Percentiles rank a stretch among this genome's conserved stretches.
phyloP scores from a whole-genome alignment of 2,797 vertebrate species.

The Myiothlypis chrysogaster region DNA sequence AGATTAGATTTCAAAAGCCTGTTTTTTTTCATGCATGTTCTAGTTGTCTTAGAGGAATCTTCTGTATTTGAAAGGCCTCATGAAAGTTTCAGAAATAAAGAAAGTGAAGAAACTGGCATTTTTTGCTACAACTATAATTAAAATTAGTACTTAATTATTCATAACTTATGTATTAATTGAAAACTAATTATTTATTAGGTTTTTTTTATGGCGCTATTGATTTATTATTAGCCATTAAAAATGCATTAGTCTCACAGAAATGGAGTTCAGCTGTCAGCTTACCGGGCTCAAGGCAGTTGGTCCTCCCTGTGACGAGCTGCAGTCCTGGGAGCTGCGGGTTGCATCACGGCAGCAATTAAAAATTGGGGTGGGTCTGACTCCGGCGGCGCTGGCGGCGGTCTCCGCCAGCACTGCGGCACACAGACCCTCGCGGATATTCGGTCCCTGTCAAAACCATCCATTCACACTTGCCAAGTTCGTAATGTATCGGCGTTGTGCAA shows the following conservation, averaged over 20 bases:
- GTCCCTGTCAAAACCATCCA: accelerated
- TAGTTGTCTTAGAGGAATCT: constrained; percentile 65
- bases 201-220: not conserved
- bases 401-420: not conserved
- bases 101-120: not conserved
- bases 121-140: not conserved
- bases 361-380: accelerated
- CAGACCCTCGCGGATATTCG: not conserved
- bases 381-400: accelerated
- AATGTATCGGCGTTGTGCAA: not conserved
- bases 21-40: constrained; percentile 72
- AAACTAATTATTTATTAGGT: not conserved
- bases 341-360: not conserved
- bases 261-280: not conserved
- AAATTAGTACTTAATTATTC: not conserved
- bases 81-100: not conserved
- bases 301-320: not conserved
- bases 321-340: not conserved
- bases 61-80: not conserved
- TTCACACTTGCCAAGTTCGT: not conserved
- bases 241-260: not conserved
- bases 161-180: not conserved
- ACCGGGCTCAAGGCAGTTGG: not conserved
- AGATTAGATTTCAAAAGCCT: constrained; percentile 78
- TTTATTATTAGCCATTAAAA: not conserved